Evolutionary conservation across 2,888 invertebrate genomes (phyloP), one percentile per base, ranked within the genome.

Genomic region (Dasypogon diadema): DNA sequence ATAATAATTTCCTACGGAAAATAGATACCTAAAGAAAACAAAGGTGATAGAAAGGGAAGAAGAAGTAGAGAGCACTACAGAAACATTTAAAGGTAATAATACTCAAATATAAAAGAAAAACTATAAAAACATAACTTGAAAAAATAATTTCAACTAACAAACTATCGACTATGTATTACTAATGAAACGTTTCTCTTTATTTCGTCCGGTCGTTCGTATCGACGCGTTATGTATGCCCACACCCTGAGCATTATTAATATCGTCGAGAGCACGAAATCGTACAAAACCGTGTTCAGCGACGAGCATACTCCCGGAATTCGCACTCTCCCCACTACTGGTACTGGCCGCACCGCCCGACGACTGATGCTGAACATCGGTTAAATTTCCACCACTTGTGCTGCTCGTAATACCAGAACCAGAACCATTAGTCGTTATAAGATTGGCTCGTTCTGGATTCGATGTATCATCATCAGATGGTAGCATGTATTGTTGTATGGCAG

Each of bases 231-330:
- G 81, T 26, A 82, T 82, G 60, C 81, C 81, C 16, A 81, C 79
- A 21, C 80, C 81, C 74, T 82, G 81, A 21, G 80, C 79, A 76
- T 81, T 81, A 65, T 81, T 82, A 14, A 79, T 81, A 77, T 84
- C 82, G 87, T 90, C 92, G 80, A 94, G 87, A 14, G 92, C 91
- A 78, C 94, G 89, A 87, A 96, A 95, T 80, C 96, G 88, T 12
- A 96, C 92, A 85, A 96, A 95, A 3, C 96, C 95, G 82, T 95
- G 93, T 83, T 96, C 96, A 77, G 94, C 93, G n/a, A 95, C 94
- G 78, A 96, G 87, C 94, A 96, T 95, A 80, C 94, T 91, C 76
- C 88, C 84, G 80, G 89, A 88, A 60, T 89, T 88, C 79, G 89
- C 88, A 81, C 87, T 83, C 82, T 90, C 88, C 81, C 87, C 84